phyloP scores from a whole-genome alignment of 2,113 vertebrate genomes.

The Nyctereutes procyonoides region DNA sequence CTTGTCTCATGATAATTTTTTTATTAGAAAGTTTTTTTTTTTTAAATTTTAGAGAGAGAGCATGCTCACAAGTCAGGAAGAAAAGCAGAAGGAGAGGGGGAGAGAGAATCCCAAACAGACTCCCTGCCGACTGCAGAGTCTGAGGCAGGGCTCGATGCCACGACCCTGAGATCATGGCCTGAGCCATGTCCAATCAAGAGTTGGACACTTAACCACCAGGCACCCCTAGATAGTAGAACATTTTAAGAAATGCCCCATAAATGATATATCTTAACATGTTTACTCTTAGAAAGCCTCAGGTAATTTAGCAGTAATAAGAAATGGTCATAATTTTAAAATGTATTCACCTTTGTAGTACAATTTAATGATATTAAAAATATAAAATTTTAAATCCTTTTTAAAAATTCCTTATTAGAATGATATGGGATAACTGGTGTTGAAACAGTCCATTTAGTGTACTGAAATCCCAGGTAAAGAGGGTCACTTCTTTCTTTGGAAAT shows the following conservation, averaged over 20 bases:
- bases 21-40: not conserved
- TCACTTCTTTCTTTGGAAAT: not conserved
- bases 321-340: constrained; percentile 3
- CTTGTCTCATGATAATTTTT: not conserved
- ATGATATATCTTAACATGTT: not conserved
- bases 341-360: not conserved
- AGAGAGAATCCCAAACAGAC: not conserved
- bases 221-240: not conserved
- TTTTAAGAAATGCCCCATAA: not conserved
- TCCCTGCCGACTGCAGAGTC: not conserved
- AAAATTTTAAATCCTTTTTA: not conserved
- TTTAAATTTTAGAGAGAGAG: not conserved
- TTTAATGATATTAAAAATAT: not conserved
- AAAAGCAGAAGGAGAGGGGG: not conserved
- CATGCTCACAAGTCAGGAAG: not conserved
- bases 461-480: not conserved
- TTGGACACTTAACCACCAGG: not conserved
- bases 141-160: not conserved
- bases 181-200: not conserved
- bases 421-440: not conserved
- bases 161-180: not conserved
- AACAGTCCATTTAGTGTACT: not conserved
- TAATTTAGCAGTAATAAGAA: not conserved
- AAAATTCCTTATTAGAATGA: not conserved
- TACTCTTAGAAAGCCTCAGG: not conserved